Conservation (phyloP, 2,797 vertebrate genomes). For the Gobionotothen gibberifrons region DNA sequence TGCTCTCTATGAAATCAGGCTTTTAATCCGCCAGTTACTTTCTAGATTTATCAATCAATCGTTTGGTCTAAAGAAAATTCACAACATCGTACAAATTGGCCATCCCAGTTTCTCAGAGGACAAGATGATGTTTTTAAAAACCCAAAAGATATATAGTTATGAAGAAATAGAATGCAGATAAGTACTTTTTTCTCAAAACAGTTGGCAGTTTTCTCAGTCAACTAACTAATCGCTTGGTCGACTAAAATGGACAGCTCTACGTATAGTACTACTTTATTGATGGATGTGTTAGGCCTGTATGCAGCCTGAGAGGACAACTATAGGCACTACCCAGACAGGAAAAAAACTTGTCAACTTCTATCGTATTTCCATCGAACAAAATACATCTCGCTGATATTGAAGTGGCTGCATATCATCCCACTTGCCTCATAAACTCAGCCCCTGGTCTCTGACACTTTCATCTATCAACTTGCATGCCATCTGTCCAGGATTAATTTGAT, state of each 20-base stretch:
- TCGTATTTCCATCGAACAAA: background rate
- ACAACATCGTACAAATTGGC: too few relatives aligned
- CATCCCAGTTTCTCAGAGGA: background rate
- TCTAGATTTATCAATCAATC: too few relatives aligned
- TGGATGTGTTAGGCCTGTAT: background rate
- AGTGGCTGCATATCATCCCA: constrained; percentile 21
- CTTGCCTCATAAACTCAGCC: constrained; percentile 27
- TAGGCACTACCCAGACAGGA: background rate
- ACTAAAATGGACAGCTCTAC: background rate
- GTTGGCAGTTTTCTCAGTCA: too few relatives aligned
- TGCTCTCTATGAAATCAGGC: background rate
- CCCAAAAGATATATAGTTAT: too few relatives aligned
- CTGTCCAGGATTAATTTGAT: constrained; percentile 74
- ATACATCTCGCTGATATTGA: constrained; percentile 3
- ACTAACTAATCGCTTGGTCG: too few relatives aligned
- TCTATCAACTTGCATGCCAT: constrained; percentile 61
- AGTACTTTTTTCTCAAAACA: too few relatives aligned
- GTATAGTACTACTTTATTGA: background rate
- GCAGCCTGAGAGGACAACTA: background rate
- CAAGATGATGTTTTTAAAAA: too few relatives aligned
- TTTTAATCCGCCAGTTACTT: too few relatives aligned
- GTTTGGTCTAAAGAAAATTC: too few relatives aligned
- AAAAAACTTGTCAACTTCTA: background rate
- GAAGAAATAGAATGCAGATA: too few relatives aligned
- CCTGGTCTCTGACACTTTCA: constrained; percentile 29